phyloP scores from a whole-genome alignment of 2,797 vertebrate genomes.

The Psittacula derbiana region DNA sequence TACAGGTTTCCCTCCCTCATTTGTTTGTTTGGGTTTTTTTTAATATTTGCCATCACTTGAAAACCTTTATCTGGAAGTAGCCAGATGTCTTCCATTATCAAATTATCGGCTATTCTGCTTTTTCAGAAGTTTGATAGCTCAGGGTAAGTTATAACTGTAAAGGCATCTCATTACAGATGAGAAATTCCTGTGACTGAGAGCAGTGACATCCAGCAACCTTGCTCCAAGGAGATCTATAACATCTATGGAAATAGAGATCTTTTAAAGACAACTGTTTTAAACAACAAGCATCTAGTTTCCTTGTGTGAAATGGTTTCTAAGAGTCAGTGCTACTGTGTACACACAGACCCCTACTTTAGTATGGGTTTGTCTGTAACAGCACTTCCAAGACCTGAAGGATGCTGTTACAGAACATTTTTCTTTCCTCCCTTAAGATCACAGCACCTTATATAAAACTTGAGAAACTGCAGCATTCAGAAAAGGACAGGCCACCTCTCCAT shows the following conservation, averaged over 20 bases:
- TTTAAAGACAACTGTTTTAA: not conserved
- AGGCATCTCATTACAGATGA: not conserved
- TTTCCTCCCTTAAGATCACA: not conserved
- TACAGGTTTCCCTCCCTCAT: accelerated
- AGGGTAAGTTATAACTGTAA: not conserved
- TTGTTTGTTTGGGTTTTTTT: not conserved
- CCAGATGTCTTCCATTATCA: not conserved
- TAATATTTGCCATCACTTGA: not conserved
- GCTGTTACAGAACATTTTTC: not conserved
- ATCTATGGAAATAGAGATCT: not conserved
- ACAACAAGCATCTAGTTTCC: not conserved
- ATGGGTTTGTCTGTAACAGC: not conserved
- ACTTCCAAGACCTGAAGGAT: not conserved
- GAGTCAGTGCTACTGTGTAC: not conserved
- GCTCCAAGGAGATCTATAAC: not conserved
- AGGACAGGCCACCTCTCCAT: not conserved
- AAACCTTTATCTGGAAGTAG: not conserved
- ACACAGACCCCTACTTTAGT: not conserved
- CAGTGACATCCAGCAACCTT: not conserved
- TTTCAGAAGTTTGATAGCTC: not conserved
- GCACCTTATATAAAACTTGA: not conserved
- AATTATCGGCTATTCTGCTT: not conserved
- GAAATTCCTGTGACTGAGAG: not conserved
- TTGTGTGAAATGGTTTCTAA: not conserved
- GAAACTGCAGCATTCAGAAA: not conserved